These are phyloP conservation scores for Clistopyga incitator DNA, from an alignment of 2,888 invertebrate genomes.

Conservation along the genomic window DNA sequence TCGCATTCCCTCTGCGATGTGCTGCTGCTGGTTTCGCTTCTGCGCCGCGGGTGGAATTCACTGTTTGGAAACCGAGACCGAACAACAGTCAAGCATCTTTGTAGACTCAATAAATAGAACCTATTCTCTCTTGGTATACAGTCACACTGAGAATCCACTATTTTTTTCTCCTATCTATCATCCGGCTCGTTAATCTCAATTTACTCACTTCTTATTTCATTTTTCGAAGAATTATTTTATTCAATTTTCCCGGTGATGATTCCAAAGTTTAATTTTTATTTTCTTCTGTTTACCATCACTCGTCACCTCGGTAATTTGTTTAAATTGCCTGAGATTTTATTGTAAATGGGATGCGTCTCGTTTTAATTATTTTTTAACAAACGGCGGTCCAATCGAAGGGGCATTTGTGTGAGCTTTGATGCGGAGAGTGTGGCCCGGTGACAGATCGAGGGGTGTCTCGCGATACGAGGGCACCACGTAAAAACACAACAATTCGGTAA, in stretches of 20 bases:
- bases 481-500: constrained; percentile 76
- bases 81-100: constrained; percentile 35
- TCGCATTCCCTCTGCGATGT: constrained; percentile 56
- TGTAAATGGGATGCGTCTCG: neutral
- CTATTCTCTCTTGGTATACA: neutral
- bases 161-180: neutral
- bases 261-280: too few relatives aligned
- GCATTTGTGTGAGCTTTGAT: neutral
- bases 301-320: neutral
- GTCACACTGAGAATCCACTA: neutral
- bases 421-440: neutral
- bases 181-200: neutral
- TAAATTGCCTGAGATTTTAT: neutral
- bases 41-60: constrained; percentile 23
- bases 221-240: too few relatives aligned
- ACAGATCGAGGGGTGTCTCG: constrained; percentile 43
- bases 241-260: too few relatives aligned
- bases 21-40: constrained; percentile 22
- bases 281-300: neutral
- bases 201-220: neutral
- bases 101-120: constrained; percentile 38
- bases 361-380: neutral
- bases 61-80: constrained; percentile 23
- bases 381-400: neutral
- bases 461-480: constrained; percentile 51